These are phyloP conservation scores for Willowsia nigromaculata DNA, from an alignment of 2,888 invertebrate species.

Conservation along the genomic window DNA sequence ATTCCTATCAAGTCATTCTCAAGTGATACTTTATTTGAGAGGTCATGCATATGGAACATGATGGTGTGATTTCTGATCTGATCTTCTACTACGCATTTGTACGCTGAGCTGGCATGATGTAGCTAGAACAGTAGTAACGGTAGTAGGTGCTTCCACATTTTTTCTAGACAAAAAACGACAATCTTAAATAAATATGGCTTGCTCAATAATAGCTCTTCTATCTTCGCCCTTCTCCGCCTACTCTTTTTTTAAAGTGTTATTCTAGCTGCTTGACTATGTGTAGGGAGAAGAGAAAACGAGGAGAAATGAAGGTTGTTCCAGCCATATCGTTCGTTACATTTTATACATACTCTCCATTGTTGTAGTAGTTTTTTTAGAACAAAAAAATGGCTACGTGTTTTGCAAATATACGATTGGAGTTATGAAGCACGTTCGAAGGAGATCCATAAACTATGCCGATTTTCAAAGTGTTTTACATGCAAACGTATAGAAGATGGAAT, in stretches of 20 bases:
- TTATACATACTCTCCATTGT: neutral
- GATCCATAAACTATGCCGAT: slow-evolving; percentile 12
- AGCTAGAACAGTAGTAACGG: neutral
- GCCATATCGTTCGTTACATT: neutral
- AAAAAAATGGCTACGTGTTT: slow-evolving; percentile 15
- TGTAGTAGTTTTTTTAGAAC: neutral
- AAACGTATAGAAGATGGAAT: neutral
- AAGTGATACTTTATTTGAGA: slow-evolving; percentile 69
- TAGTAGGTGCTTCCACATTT: neutral
- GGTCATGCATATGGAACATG: slow-evolving; percentile 71
- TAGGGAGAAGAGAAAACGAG: neutral
- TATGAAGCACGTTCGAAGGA: slow-evolving; percentile 42
- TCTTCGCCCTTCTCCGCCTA: neutral
- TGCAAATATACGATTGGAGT: slow-evolving; percentile 36
- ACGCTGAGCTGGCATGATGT: neutral
- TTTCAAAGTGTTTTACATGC: slow-evolving; percentile 21
- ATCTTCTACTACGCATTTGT: neutral
- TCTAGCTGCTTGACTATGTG: neutral
- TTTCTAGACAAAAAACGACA: neutral
- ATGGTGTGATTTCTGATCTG: slow-evolving; percentile 54
- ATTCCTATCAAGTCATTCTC: slow-evolving; percentile 57
- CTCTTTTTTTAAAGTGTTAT: slow-evolving; percentile 19
- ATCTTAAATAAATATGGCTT: slow-evolving; percentile 36
- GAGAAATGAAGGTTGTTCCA: slow-evolving; percentile 12
- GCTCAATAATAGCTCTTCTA: slow-evolving; percentile 36